phyloP scores from a whole-genome alignment of 2,888 invertebrate genomes.

The Sycophila texana region DNA sequence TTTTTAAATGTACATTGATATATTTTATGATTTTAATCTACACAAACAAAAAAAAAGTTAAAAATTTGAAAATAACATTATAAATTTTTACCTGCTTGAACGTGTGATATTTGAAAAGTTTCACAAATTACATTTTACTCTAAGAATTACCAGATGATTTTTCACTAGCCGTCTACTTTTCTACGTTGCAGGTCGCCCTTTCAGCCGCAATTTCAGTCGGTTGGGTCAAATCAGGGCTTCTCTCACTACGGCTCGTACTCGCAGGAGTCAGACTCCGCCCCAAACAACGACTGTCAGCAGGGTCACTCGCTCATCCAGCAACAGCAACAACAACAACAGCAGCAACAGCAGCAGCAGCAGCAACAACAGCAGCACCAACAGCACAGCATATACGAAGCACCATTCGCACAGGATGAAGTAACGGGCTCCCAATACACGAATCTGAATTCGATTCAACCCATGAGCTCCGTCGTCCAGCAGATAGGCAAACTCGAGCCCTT shows the following conservation, averaged over 20 bases:
- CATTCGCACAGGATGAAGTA: constrained; percentile 75
- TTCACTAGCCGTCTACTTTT: constrained; percentile 44
- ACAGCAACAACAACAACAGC: constrained; percentile 33
- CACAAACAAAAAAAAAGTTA: background rate
- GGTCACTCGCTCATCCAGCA: constrained; percentile 51
- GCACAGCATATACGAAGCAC: constrained; percentile 48
- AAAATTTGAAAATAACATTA: no score
- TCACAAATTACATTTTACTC: background rate
- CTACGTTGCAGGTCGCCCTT: constrained; percentile 65
- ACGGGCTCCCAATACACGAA: constrained; percentile 80
- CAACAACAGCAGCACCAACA: constrained; percentile 46
- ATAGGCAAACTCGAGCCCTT: constrained; percentile 84
- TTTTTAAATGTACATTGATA: background rate
- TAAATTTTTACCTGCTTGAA: no score
- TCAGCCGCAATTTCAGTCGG: constrained; percentile 60
- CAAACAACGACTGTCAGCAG: constrained; percentile 30
- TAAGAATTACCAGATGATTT: background rate
- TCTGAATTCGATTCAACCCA: constrained; percentile 79
- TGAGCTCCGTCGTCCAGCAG: constrained; percentile 72
- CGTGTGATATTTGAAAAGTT: constrained; percentile 2
- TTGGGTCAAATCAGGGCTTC: constrained; percentile 62
- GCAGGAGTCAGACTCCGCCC: constrained; percentile 57
- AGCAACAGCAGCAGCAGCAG: constrained; percentile 34
- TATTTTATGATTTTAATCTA: background rate
- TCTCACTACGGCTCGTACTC: constrained; percentile 66